These are phyloP conservation scores for Silurus meridionalis DNA, from an alignment of 2,113 vertebrate species.

Conservation along the genomic window DNA sequence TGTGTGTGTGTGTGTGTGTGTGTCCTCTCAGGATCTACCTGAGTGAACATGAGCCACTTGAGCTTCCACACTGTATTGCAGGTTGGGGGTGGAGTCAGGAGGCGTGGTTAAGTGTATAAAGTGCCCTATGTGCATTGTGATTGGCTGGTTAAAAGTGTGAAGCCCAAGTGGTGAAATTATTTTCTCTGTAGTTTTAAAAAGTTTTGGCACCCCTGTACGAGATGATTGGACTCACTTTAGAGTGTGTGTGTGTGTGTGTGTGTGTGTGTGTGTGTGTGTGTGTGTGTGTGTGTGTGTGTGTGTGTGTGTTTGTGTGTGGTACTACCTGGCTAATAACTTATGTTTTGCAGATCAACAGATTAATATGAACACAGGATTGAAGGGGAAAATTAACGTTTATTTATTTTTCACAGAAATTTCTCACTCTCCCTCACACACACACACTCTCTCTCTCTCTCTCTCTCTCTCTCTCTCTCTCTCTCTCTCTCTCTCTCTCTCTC, in stretches of 20 bases:
- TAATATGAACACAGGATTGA: too few relatives aligned
- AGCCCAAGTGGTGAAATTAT: too few relatives aligned
- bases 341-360: too few relatives aligned
- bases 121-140: background rate
- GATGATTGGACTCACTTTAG: background rate
- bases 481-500: too few relatives aligned
- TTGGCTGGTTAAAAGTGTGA: background rate
- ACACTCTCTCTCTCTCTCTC: too few relatives aligned
- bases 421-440: too few relatives aligned
- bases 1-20: constrained; percentile 13
- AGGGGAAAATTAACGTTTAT: too few relatives aligned
- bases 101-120: background rate
- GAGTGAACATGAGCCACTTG: constrained; percentile 1
- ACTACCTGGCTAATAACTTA: too few relatives aligned
- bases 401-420: too few relatives aligned
- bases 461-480: too few relatives aligned
- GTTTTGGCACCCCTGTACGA: background rate
- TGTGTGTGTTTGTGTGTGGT: background rate
- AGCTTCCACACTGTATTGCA: too few relatives aligned
- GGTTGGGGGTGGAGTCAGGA: background rate
- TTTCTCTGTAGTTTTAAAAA: background rate
- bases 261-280: background rate
- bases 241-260: background rate
- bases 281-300: background rate
- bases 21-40: background rate